Percentiles rank a stretch among this genome's conserved stretches.
phyloP scores from a whole-genome alignment of 1,140 invertebrate genomes.

The Dryas iulia region DNA sequence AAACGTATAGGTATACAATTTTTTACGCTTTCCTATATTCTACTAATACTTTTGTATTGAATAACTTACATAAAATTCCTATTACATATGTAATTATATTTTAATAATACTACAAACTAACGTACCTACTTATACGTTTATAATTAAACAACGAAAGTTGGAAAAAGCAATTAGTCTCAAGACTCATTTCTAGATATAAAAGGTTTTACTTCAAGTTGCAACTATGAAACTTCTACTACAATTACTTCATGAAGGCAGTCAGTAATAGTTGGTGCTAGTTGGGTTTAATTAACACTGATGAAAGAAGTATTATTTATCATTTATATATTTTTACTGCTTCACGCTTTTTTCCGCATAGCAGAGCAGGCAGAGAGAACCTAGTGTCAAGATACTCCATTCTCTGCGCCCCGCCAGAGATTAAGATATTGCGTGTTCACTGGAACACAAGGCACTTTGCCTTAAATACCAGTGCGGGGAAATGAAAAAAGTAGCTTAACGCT shows the following conservation, averaged over 20 bases:
- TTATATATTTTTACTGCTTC: not conserved
- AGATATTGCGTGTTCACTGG: not conserved
- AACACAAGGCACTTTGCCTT: no score
- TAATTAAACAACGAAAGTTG: not conserved
- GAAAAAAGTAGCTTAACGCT: no score
- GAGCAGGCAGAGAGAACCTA: not conserved
- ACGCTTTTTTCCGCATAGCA: not conserved
- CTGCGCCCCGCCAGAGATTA: no score
- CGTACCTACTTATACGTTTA: no score
- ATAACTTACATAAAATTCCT: no score
- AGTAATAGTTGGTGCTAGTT: not conserved
- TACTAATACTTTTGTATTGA: no score
- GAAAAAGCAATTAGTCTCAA: not conserved
- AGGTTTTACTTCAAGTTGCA: not conserved
- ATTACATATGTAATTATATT: no score
- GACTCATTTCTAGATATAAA: not conserved
- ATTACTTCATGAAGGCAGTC: not conserved
- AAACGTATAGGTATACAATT: no score
- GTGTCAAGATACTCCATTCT: no score
- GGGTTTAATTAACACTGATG: not conserved
- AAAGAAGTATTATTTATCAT: not conserved
- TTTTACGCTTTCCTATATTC: no score
- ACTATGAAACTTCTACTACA: not conserved
- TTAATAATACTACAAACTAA: no score
- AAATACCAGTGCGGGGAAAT: no score